phyloP scores from a whole-genome alignment of 2,113 vertebrate species.

The Spermophilus dauricus region DNA sequence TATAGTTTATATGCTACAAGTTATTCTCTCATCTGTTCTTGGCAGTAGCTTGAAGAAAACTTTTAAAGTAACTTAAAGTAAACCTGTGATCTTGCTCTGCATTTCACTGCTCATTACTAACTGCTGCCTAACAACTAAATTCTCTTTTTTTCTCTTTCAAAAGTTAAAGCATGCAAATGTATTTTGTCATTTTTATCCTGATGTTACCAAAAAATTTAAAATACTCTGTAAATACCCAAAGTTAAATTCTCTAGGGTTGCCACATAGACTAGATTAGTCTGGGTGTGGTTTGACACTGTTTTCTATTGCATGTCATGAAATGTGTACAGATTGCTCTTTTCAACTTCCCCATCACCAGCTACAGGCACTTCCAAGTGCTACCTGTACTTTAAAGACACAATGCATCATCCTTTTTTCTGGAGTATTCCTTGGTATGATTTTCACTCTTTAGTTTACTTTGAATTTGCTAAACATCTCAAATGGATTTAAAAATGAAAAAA shows the following conservation, averaged over 20 bases:
- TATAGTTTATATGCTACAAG: too few species aligned
- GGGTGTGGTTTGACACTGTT: not conserved
- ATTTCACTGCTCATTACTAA: too few species aligned
- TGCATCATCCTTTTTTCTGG: not conserved
- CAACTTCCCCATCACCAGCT: not conserved
- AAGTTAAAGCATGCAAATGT: not conserved
- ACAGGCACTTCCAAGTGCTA: not conserved
- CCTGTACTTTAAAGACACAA: not conserved
- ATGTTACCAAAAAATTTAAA: not conserved
- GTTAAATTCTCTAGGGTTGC: not conserved
- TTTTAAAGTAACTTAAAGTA: too few species aligned
- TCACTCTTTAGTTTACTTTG: not conserved
- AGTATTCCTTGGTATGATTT: not conserved
- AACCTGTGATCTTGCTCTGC: too few species aligned
- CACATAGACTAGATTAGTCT: not conserved
- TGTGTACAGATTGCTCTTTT: not conserved
- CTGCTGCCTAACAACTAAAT: too few species aligned
- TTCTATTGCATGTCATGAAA: not conserved
- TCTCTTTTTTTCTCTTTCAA: not conserved
- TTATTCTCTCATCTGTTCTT: too few species aligned
- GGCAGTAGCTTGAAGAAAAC: too few species aligned
- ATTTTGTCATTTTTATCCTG: not conserved
- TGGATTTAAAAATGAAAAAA: not conserved
- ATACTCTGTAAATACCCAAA: not conserved
- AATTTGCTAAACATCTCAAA: not conserved